Base-by-base conservation (phyloP, 2,888 invertebrate species). In the Boloria euphrosyne region DNA sequence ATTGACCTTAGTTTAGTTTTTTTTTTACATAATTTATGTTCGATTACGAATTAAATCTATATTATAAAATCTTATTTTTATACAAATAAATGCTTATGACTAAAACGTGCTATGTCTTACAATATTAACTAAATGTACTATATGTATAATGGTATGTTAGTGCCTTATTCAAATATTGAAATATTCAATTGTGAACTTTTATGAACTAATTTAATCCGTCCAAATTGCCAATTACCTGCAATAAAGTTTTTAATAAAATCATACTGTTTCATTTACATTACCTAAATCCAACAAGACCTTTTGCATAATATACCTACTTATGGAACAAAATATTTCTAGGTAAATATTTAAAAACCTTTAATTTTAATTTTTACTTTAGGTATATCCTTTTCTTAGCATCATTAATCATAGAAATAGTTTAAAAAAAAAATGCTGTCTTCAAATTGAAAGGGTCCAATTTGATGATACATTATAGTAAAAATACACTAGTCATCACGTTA, bases 21-120 rank as follows among this genome's bases (percentile, higher is more conserved):
- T 81, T n/a, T 87, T 85, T 89, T 73, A 88, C 80, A 79, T 89
- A 86, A 90, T 88, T 90, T 91, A 90, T 91, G 84, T 78, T 80
- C 77, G 78, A 79, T 71, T 79, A 84, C 80, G 82, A 86, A 84
- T 82, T 85, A 86, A 85, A 87, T 79, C 80, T 89, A 87, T 89
- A 85, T 85, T 86, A 88, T 85, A 82, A 83, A 86, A 76, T 79
- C 75, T 80, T 86, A 85, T 87, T 84, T 83, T 89, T 86, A 85
- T 82, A 80, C 76, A 84, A 81, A 82, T 80, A 83, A 73, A 84
- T 86, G 84, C 83, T 85, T 86, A 85, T 75, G 79, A 80, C 77
- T 82, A 80, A 79, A 80, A 81, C 78, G 82, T 85, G 83, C 82
- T 85, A 85, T 84, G 77, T 77, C 79, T 78, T 78, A 76, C 73